Percentiles rank a stretch among this genome's conserved stretches.
These are phyloP conservation scores for Scrobipalpa costella DNA, from an alignment of 2,888 invertebrate species.

Conservation along the genomic window DNA sequence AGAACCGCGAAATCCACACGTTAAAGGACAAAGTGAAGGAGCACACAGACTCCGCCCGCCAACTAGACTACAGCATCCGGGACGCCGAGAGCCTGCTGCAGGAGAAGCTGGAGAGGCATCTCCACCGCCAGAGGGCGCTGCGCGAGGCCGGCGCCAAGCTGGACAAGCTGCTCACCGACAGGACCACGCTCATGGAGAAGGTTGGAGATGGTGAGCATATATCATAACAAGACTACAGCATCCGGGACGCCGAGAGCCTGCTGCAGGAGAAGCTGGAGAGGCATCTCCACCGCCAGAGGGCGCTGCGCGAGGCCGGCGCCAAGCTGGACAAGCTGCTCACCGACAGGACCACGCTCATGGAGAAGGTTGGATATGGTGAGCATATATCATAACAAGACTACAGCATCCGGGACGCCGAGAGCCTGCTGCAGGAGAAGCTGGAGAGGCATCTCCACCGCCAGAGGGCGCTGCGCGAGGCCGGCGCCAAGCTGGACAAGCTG, in stretches of 20 bases:
- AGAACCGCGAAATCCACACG: constrained; percentile 63
- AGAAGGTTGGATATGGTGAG: constrained; percentile 41
- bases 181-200: constrained; percentile 62
- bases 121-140: constrained; percentile 75
- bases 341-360: constrained; percentile 65
- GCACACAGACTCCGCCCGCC: constrained; percentile 52
- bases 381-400: constrained; percentile 50
- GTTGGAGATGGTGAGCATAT: constrained; percentile 9
- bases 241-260: constrained; percentile 62
- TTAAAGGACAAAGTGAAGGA: constrained; percentile 61
- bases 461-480: constrained; percentile 70
- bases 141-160: constrained; percentile 68
- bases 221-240: constrained; percentile 53
- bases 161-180: constrained; percentile 76
- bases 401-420: constrained; percentile 60
- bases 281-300: constrained; percentile 72
- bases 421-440: constrained; percentile 66
- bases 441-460: constrained; percentile 73
- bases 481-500: constrained; percentile 76
- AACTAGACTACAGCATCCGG: constrained; percentile 61
- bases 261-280: constrained; percentile 71
- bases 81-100: constrained; percentile 61
- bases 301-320: constrained; percentile 68
- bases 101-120: constrained; percentile 71
- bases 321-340: constrained; percentile 77